phyloP scores from a whole-genome alignment of 2,797 vertebrate species.

The Hemibagrus guttatus region DNA sequence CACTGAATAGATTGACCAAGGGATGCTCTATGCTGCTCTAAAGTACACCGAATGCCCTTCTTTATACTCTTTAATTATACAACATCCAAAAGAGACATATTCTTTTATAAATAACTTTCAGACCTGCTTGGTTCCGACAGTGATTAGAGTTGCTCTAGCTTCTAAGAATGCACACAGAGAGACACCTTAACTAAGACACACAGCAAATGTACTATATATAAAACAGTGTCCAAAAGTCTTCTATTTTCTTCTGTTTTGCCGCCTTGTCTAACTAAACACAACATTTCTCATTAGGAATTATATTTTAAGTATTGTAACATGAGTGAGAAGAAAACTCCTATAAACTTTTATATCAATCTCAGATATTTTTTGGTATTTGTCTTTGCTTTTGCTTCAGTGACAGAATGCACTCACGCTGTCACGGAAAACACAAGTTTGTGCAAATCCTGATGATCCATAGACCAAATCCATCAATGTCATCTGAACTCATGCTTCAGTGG shows the following conservation, averaged over 20 bases:
- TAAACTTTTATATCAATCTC: neutral
- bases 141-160: neutral
- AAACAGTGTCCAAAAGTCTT: neutral
- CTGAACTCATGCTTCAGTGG: neutral
- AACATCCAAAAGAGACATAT: neutral
- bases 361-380: neutral
- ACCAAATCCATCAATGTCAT: neutral
- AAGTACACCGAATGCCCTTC: neutral
- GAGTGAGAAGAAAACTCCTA: too few species aligned
- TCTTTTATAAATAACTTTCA: neutral
- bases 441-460: neutral
- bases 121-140: neutral
- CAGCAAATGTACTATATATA: neutral
- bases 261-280: neutral
- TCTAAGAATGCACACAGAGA: neutral
- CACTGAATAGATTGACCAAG: neutral
- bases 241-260: neutral
- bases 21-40: neutral
- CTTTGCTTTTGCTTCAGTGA: neutral
- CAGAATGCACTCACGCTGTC: neutral
- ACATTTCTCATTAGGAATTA: neutral
- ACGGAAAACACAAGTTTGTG: neutral
- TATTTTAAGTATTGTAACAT: neutral
- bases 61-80: conserved; percentile 11
- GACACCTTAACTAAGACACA: neutral